phyloP scores from a whole-genome alignment of 1,140 invertebrate species.

The Zaprionus gabonicus region DNA sequence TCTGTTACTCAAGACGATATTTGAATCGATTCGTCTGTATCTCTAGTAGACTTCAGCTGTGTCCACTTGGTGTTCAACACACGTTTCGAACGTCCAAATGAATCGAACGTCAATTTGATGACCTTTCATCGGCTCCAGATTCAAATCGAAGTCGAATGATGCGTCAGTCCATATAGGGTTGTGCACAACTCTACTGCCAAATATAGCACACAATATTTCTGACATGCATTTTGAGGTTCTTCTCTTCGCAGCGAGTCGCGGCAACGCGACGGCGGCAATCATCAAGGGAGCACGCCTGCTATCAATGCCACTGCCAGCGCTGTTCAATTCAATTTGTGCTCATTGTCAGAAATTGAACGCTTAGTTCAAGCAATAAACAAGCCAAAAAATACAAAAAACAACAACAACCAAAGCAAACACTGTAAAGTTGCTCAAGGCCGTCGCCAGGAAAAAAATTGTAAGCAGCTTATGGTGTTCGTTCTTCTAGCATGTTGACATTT shows the following conservation, averaged over 20 bases:
- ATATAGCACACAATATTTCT: conserved; percentile 1
- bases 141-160: background rate
- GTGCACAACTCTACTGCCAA: background rate
- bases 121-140: too few species aligned
- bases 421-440: conserved; percentile 40
- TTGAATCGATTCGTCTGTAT: too few species aligned
- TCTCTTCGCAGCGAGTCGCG: background rate
- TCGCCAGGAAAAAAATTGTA: conserved; percentile 23
- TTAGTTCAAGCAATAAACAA: conserved; percentile 44
- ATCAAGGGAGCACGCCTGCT: conserved; percentile 30
- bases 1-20: too few species aligned
- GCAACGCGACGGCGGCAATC: conserved; percentile 21
- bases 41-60: too few species aligned
- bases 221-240: background rate
- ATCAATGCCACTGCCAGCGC: conserved; percentile 21
- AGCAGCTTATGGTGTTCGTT: conserved; percentile 38
- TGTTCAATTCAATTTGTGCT: conserved; percentile 36
- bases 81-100: background rate
- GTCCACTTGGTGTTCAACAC: too few species aligned
- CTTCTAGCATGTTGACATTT: conserved; percentile 44
- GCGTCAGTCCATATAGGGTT: background rate
- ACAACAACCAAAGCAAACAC: background rate
- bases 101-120: background rate
- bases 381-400: conserved; percentile 14
- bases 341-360: conserved; percentile 47